phyloP scores from a whole-genome alignment of 2,797 vertebrate genomes.

The Falco naumanni region DNA sequence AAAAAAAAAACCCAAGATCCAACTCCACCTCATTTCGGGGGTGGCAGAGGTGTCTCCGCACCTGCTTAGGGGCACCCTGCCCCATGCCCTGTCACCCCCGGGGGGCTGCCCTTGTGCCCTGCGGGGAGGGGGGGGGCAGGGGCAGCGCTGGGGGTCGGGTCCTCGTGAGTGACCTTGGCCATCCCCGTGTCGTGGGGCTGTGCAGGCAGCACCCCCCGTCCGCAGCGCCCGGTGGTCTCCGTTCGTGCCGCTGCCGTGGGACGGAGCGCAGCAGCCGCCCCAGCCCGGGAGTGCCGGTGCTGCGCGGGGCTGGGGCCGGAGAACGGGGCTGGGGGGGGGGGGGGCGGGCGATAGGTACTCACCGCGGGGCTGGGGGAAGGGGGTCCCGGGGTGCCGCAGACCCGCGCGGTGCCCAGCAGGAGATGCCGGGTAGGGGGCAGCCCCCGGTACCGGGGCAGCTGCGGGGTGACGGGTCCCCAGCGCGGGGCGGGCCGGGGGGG shows the following conservation, averaged over 20 bases:
- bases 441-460: not conserved
- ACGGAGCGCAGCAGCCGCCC: not conserved
- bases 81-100: not conserved
- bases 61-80: fast-evolving
- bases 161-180: not conserved
- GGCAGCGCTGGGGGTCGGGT: not conserved
- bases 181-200: not conserved
- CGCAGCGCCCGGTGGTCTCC: not conserved
- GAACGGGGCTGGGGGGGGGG: too few relatives aligned
- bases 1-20: not conserved
- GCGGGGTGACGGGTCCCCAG: not conserved
- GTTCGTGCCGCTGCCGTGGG: not conserved
- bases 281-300: not conserved
- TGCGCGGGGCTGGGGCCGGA: too few relatives aligned
- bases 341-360: too few relatives aligned
- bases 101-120: not conserved
- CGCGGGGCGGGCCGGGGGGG: not conserved
- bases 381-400: too few relatives aligned
- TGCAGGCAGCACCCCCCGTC: not conserved
- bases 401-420: too few relatives aligned
- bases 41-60: not conserved
- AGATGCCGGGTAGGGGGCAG: too few relatives aligned
- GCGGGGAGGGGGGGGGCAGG: fast-evolving
- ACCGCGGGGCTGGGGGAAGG: too few relatives aligned
- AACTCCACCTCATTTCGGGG: fast-evolving